A percentile compares a stretch with the other conserved stretches of the same genome.
Evolutionary conservation across 1,140 invertebrate species (phyloP).

Genomic region (Drosophila tsacasi): DNA sequence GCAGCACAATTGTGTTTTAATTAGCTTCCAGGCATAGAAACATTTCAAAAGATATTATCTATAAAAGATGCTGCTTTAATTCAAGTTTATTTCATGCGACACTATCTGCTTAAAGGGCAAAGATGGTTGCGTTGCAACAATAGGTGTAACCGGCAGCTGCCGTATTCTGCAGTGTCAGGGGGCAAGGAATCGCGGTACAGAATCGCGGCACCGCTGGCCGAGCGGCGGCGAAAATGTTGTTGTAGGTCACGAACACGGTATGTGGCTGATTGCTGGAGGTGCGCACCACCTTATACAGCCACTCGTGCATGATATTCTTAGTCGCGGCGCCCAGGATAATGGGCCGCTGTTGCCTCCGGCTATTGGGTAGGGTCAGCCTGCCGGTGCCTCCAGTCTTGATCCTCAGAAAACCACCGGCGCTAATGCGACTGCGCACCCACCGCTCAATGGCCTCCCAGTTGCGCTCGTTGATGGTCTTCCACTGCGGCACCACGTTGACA

Average conservation of each 20-base stretch:
- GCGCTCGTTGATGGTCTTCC: slow-evolving; percentile 85
- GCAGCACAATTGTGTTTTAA: neutral
- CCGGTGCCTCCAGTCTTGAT: slow-evolving; percentile 44
- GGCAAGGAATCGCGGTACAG: slow-evolving; percentile 28
- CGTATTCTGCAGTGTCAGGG: slow-evolving; percentile 21
- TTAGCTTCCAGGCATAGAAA: neutral
- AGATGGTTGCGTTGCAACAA: slow-evolving; percentile 49
- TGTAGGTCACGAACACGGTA: slow-evolving; percentile 45
- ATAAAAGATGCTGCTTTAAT: neutral
- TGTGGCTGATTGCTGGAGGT: slow-evolving; percentile 13
- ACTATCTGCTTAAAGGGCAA: slow-evolving; percentile 1
- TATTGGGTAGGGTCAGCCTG: slow-evolving; percentile 8
- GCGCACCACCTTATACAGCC: slow-evolving; percentile 48
- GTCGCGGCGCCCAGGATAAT: slow-evolving; percentile 20
- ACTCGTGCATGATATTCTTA: slow-evolving; percentile 46
- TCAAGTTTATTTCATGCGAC: neutral
- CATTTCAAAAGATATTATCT: neutral
- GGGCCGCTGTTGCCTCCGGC: neutral
- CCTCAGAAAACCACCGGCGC: neutral
- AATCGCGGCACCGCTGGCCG: slow-evolving; percentile 14
- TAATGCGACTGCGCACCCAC: slow-evolving; percentile 37
- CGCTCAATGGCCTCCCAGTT: slow-evolving; percentile 85
- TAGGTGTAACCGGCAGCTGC: slow-evolving; percentile 43
- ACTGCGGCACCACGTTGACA: slow-evolving; percentile 85
- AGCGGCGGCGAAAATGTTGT: slow-evolving; percentile 40